A percentile compares a stretch with the other conserved stretches of the same genome.
phyloP scores from a whole-genome alignment of 1,140 invertebrate species.

The Caerostris extrusa region DNA sequence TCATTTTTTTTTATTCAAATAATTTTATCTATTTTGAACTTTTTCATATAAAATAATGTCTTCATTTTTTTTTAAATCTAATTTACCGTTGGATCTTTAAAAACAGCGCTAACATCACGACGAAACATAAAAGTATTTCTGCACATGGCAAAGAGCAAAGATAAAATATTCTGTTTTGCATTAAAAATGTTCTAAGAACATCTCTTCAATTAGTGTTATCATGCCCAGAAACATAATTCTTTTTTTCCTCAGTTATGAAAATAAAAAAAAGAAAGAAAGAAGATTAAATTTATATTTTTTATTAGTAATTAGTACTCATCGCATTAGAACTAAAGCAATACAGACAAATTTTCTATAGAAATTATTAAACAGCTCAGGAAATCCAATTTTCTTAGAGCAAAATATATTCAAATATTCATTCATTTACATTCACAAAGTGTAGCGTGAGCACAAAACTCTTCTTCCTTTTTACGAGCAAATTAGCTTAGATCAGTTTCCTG shows the following conservation, averaged over 20 bases:
- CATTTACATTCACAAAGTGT: constrained; percentile 41
- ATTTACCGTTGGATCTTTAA: too few relatives aligned
- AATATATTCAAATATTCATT: constrained; percentile 38
- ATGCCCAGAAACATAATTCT: neutral
- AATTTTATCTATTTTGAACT: too few relatives aligned
- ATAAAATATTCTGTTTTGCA: too few relatives aligned
- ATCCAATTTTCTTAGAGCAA: constrained; percentile 24
- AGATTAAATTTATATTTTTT: neutral
- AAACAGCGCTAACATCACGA: too few relatives aligned
- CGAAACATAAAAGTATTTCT: too few relatives aligned
- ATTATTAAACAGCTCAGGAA: neutral
- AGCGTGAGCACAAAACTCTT: neutral
- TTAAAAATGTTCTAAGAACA: neutral
- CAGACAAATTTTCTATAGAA: neutral
- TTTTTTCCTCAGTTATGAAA: neutral
- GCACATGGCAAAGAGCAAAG: too few relatives aligned
- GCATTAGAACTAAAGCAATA: neutral
- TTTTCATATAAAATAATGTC: too few relatives aligned
- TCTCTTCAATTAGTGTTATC: neutral
- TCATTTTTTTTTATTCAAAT: too few relatives aligned
- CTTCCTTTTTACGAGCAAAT: constrained; percentile 1
- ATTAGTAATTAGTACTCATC: constrained; percentile 25
- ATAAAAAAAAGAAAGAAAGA: neutral
- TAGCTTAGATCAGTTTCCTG: constrained; percentile 53
- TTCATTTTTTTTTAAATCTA: too few relatives aligned